Conservation (phyloP, 2,113 vertebrate genomes). For the Hypomesus transpacificus region DNA sequence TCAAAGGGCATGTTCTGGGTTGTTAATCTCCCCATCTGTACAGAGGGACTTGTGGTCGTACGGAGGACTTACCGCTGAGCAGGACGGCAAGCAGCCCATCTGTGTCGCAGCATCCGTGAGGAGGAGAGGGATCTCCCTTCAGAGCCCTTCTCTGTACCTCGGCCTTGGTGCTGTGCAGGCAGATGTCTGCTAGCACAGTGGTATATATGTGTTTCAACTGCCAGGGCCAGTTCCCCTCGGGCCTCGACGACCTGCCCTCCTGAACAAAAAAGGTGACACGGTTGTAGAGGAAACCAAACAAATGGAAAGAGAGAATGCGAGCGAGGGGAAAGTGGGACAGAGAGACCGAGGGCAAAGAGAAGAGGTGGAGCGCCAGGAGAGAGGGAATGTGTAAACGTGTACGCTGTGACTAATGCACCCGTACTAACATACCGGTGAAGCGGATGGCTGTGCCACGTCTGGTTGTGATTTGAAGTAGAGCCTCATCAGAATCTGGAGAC, state of each 20-base stretch:
- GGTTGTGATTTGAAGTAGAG: conserved; percentile 10
- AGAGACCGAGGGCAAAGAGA: neutral
- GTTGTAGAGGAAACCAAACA: neutral
- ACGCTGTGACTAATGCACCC: neutral
- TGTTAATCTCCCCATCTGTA: neutral
- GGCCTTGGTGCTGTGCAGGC: conserved; percentile 20
- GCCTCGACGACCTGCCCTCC: neutral
- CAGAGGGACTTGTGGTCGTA: neutral
- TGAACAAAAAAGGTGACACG: neutral
- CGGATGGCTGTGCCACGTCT: neutral
- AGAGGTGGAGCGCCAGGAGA: neutral
- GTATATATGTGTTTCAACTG: conserved; percentile 23
- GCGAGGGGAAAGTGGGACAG: neutral
- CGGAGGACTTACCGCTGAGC: conserved; percentile 5
- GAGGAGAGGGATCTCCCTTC: neutral
- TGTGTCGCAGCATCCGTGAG: neutral
- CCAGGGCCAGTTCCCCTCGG: conserved; percentile 18
- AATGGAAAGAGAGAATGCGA: neutral
- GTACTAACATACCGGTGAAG: neutral
- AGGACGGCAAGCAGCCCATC: conserved; percentile 18
- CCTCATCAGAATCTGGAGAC: conserved; percentile 62
- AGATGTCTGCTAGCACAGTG: conserved; percentile 24
- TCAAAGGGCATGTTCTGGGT: too few species aligned
- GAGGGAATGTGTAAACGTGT: too few species aligned
- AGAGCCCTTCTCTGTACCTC: conserved; percentile 30